A percentile compares a stretch with the other conserved stretches of the same genome.
Evolutionary conservation across 2,888 invertebrate genomes (phyloP).

Genomic region (Bhutanitis thaidina): DNA sequence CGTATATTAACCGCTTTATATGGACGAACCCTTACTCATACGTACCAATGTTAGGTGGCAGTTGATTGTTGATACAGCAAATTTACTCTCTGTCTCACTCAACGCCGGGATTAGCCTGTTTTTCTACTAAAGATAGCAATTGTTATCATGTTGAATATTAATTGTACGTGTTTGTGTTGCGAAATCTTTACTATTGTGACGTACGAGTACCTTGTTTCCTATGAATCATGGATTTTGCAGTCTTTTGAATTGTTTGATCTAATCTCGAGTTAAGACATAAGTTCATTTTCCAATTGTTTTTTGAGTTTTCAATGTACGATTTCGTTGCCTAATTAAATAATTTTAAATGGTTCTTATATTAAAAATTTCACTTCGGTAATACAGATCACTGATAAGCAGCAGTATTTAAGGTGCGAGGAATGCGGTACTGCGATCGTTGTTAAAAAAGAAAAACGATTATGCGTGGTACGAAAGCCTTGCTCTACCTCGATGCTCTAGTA

Average conservation of each 20-base stretch:
- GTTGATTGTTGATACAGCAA: slow-evolving; percentile 71
- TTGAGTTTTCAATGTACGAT: too few relatives aligned
- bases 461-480: too few relatives aligned
- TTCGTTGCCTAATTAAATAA: too few relatives aligned
- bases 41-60: slow-evolving; percentile 61
- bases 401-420: too few relatives aligned
- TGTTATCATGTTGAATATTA: slow-evolving; percentile 58
- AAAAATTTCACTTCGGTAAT: too few relatives aligned
- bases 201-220: slow-evolving; percentile 16
- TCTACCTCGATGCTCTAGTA: too few relatives aligned
- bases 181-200: slow-evolving; percentile 36
- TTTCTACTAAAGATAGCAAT: slow-evolving; percentile 67
- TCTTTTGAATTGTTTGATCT: neutral
- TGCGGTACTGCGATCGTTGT: too few relatives aligned
- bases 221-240: slow-evolving; percentile 18
- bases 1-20: slow-evolving; percentile 23
- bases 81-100: slow-evolving; percentile 71
- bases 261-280: too few relatives aligned
- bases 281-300: too few relatives aligned
- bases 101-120: slow-evolving; percentile 68
- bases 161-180: slow-evolving; percentile 52
- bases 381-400: too few relatives aligned
- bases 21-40: slow-evolving; percentile 44
- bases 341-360: too few relatives aligned
- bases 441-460: too few relatives aligned